These are phyloP conservation scores for Cryptops parisi DNA, from an alignment of 2,888 invertebrate species.

Conservation along the genomic window DNA sequence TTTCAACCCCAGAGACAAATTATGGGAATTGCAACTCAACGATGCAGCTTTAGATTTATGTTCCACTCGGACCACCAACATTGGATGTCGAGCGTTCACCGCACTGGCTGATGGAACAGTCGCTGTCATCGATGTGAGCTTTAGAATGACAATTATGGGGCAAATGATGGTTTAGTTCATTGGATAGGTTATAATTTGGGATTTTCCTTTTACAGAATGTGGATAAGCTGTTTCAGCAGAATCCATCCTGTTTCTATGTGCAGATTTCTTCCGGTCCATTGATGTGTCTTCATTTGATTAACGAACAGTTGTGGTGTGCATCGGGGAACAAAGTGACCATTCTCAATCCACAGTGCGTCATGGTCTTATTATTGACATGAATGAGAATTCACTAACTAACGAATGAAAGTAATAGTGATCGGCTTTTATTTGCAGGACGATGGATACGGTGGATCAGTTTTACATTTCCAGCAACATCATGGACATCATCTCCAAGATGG, in stretches of 20 bases:
- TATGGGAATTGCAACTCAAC: slow-evolving; percentile 36
- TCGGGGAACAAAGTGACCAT: slow-evolving; percentile 36
- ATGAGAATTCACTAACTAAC: not conserved
- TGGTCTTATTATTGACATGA: not conserved
- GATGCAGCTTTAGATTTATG: slow-evolving; percentile 35
- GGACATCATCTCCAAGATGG: slow-evolving; percentile 34
- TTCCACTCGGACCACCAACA: slow-evolving; percentile 27
- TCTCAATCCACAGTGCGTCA: slow-evolving; percentile 32
- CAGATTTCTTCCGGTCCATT: slow-evolving; percentile 37
- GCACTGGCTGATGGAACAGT: slow-evolving; percentile 38
- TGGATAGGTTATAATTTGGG: not conserved
- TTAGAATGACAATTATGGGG: not conserved
- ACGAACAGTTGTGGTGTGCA: slow-evolving; percentile 34
- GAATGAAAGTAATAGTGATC: not conserved
- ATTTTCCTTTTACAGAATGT: not conserved
- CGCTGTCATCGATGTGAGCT: slow-evolving; percentile 35
- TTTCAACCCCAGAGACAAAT: slow-evolving; percentile 26
- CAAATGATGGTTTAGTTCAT: too few species aligned
- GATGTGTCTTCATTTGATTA: slow-evolving; percentile 31
- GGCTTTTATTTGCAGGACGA: slow-evolving; percentile 26
- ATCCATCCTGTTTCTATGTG: slow-evolving; percentile 30
- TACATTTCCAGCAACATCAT: slow-evolving; percentile 36
- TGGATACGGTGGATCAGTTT: slow-evolving; percentile 33
- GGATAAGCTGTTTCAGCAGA: not conserved
- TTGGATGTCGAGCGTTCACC: slow-evolving; percentile 31